Evolutionary conservation across 2,888 invertebrate species (phyloP).

Genomic region (Drosophila seclusa): DNA sequence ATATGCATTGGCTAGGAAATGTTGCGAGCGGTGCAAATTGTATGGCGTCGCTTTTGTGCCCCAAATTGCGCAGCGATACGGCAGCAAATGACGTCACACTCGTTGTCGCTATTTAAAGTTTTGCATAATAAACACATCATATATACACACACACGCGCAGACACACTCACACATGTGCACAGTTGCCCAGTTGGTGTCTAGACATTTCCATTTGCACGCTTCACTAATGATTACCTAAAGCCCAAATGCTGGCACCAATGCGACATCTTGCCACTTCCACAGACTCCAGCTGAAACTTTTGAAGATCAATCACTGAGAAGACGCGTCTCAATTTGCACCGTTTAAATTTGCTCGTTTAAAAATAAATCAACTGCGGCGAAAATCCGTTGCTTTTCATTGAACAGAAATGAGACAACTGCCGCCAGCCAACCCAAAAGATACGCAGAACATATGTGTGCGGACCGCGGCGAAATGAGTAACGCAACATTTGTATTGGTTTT

Average conservation of each 20-base stretch:
- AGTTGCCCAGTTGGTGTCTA: constrained; percentile 41
- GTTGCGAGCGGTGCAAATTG: constrained; percentile 33
- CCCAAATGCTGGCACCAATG: constrained; percentile 70
- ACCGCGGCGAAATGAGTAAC: constrained; percentile 16
- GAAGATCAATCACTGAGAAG: constrained; percentile 19
- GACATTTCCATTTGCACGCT: constrained; percentile 40
- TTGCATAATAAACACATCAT: constrained; percentile 43
- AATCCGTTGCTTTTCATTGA: constrained; percentile 61
- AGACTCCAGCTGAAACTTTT: background rate
- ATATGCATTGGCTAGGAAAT: constrained; percentile 45
- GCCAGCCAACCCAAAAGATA: constrained; percentile 24
- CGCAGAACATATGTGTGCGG: constrained; percentile 1
- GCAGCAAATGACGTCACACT: constrained; percentile 59
- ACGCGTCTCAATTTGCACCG: constrained; percentile 29
- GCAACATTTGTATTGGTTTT: constrained; percentile 17
- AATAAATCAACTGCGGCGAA: constrained; percentile 53
- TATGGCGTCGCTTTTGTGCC: constrained; percentile 28
- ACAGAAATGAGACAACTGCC: constrained; percentile 47
- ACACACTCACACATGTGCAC: background rate
- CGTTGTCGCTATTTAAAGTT: constrained; percentile 43
- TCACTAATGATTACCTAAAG: constrained; percentile 62
- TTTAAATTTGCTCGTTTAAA: constrained; percentile 13
- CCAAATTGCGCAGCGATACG: constrained; percentile 49
- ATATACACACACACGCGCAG: constrained; percentile 2
- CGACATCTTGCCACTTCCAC: constrained; percentile 44